Evolutionary conservation across 1,140 invertebrate genomes (phyloP), one percentile per base, ranked within the genome.

Genomic region (Venustaconcha ellipsiformis): DNA sequence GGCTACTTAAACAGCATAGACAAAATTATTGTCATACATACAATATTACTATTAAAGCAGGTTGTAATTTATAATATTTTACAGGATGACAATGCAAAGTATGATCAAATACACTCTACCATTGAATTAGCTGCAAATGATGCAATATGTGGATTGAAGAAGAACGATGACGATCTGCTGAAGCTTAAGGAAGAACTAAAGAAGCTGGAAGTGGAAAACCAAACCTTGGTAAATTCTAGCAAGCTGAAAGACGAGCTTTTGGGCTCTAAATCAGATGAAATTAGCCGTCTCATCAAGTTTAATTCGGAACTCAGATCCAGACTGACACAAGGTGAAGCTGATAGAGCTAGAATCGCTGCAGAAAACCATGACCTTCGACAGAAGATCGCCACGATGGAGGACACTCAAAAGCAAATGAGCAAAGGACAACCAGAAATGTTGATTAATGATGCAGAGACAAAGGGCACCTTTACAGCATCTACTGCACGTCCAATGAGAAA

Each of bases 351-450:
- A 66, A 18, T 63, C 23, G 37, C 60, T 12, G 65, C 70, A 18
- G 74, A 76, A 59, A 76, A 76, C 56, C 74, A 76, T n/a, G 56
- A 58, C 20, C 59, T 76, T 11, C 57, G 66, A 23, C 63, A 76
- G 74, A 76, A 76, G 55, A 76, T 76, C 60, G 74, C 71, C 13
- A 69, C 68, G 26, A 71, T 76, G 68, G 74, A 76, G 23, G 74
- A 76, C 23, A 70, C 66, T 17, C 74, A 76, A 37, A 69, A 68
- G 2, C 70, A 71, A 69, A 76, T 76, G 74, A 71, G 74, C 62
- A 60, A 68, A 11, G 74, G 68, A 58, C 68, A 76, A 57, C 37
- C 70, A 14, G 68, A 76, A 20, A 58, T 17, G 14, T 70, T 76
- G 68, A 76, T 71, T 26, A 69, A 76, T 57, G 74, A 76, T 30